Conservation (phyloP, 2,113 vertebrate genomes). For the Petaurus breviceps region DNA sequence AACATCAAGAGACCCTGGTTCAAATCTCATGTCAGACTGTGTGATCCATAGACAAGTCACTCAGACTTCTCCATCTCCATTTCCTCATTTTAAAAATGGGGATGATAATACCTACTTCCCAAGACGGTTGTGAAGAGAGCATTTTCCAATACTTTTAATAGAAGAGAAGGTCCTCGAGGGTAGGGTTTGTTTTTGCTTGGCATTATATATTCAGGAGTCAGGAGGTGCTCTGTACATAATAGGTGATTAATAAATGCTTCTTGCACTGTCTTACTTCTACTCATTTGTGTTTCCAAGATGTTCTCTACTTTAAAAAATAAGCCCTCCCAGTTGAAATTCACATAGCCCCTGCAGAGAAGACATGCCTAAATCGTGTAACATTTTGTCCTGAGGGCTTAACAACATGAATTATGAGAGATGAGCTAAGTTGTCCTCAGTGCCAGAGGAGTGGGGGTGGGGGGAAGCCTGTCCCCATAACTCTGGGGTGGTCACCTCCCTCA, state of each 20-base stretch:
- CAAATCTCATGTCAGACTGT: neutral
- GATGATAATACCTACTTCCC: neutral
- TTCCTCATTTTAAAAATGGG: neutral
- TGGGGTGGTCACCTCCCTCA: neutral
- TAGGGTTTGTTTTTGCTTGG: neutral
- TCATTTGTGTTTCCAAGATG: neutral
- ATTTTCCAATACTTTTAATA: neutral
- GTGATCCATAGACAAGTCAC: neutral
- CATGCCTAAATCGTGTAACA: neutral
- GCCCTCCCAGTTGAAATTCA: neutral
- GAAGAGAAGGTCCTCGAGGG: neutral
- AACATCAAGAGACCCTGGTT: neutral
- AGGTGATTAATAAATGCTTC: neutral
- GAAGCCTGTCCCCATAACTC: neutral
- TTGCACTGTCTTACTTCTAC: neutral
- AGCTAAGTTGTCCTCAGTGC: neutral
- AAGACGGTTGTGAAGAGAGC: neutral
- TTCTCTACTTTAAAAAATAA: neutral
- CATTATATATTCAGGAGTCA: neutral
- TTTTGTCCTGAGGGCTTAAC: neutral
- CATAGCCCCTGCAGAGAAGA: neutral
- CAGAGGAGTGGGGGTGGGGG: neutral
- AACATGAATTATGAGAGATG: neutral
- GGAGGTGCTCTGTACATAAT: neutral
- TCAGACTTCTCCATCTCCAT: neutral